Conservation (phyloP, 2,888 invertebrate species). For the Mythimna lalbum region DNA sequence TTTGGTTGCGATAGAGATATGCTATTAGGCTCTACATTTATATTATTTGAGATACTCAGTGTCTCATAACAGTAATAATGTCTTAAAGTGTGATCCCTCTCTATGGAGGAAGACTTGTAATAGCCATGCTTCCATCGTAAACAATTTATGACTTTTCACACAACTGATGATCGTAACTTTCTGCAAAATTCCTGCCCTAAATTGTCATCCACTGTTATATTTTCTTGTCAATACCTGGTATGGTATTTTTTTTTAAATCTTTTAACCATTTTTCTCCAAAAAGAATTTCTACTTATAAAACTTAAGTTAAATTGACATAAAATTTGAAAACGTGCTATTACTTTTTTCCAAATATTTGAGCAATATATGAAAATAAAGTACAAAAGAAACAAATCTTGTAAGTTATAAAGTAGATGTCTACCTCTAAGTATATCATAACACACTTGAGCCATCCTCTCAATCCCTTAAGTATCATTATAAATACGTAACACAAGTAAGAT, state of each 20-base stretch:
- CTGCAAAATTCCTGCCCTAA: constrained; percentile 11
- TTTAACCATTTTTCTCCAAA: neutral
- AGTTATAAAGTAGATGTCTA: neutral
- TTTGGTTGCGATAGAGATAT: constrained; percentile 19
- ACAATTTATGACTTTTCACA: constrained; percentile 37
- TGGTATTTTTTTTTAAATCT: neutral
- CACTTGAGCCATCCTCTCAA: neutral
- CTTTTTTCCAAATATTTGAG: neutral
- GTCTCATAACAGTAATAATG: neutral
- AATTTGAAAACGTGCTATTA: too few relatives aligned
- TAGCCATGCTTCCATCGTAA: constrained; percentile 11
- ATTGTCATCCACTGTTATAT: constrained; percentile 2
- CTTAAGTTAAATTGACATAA: neutral
- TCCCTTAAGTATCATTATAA: neutral
- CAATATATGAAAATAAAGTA: neutral
- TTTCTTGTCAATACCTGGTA: neutral
- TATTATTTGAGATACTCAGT: too few relatives aligned
- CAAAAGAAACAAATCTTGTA: neutral
- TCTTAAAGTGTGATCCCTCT: constrained; percentile 8
- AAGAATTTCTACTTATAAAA: neutral
- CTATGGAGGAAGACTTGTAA: too few relatives aligned
- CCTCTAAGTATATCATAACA: neutral
- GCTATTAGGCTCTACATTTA: neutral
- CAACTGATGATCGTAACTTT: constrained; percentile 20
- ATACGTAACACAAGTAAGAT: constrained; percentile 4